phyloP scores from a whole-genome alignment of 2,113 vertebrate species.

The Ameiurus melas region DNA sequence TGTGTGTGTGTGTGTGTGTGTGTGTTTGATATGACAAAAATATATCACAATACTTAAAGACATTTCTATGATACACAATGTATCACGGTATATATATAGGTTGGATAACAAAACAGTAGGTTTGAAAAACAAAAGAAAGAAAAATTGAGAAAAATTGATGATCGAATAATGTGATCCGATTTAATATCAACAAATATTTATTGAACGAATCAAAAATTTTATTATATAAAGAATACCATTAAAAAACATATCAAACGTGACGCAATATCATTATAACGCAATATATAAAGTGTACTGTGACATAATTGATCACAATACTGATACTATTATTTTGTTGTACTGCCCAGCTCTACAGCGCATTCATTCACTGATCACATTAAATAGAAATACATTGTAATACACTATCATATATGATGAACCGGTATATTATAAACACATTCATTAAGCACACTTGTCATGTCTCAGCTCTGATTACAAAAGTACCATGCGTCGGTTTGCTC shows the following conservation, averaged over 20 bases:
- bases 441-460: background rate
- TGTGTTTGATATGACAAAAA: background rate
- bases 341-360: background rate
- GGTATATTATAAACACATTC: background rate
- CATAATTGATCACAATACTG: background rate
- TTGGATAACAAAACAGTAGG: background rate
- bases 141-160: too few species aligned
- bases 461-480: too few species aligned
- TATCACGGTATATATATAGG: background rate
- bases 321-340: background rate
- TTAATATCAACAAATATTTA: too few species aligned
- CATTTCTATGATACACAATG: background rate
- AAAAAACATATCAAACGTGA: too few species aligned
- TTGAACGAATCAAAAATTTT: too few species aligned
- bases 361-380: background rate
- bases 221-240: too few species aligned
- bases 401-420: background rate
- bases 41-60: background rate
- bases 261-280: too few species aligned
- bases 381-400: background rate
- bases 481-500: background rate
- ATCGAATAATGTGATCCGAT: too few species aligned
- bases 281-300: background rate
- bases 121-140: too few species aligned
- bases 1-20: background rate